These are phyloP conservation scores for Carassius gibelio DNA, from an alignment of 2,113 vertebrate genomes.

Conservation along the genomic window DNA sequence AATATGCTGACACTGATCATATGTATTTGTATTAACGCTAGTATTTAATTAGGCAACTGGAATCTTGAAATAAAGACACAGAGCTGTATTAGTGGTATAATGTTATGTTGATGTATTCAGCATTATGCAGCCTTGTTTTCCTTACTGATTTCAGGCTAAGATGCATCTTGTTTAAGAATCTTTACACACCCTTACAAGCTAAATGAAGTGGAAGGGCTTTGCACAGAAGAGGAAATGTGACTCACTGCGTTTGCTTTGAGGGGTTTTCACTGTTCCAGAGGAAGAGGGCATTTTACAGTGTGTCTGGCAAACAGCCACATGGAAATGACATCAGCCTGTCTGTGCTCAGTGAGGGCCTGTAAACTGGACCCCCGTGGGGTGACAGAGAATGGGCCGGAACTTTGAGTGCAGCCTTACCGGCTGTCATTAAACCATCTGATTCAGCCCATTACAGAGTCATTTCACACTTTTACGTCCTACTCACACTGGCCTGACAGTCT, in stretches of 20 bases:
- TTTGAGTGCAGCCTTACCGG: conserved; percentile 14
- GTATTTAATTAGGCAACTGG: background rate
- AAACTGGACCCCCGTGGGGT: conserved; percentile 34
- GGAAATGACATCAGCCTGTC: conserved; percentile 49
- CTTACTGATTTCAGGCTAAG: conserved; percentile 24
- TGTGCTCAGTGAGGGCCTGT: conserved; percentile 37
- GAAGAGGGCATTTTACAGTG: conserved; percentile 42
- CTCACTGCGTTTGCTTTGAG: conserved; percentile 36
- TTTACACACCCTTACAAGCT: conserved; percentile 15
- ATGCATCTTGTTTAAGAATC: background rate
- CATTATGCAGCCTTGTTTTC: background rate
- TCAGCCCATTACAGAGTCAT: background rate
- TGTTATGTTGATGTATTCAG: background rate
- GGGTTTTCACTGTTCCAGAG: conserved; percentile 31
- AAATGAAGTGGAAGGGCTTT: conserved; percentile 49
- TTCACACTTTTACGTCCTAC: conserved; percentile 21
- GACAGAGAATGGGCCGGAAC: conserved; percentile 11
- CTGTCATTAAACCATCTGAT: conserved; percentile 35
- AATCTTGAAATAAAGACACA: background rate
- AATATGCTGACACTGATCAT: no score
- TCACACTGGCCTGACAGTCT: conserved; percentile 6
- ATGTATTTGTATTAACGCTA: background rate
- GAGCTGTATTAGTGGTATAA: background rate
- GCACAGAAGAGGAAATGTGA: conserved; percentile 46
- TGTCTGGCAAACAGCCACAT: conserved; percentile 1